Base-by-base conservation (phyloP, 2,888 invertebrate genomes). In the Hydrotaea diabolus region DNA sequence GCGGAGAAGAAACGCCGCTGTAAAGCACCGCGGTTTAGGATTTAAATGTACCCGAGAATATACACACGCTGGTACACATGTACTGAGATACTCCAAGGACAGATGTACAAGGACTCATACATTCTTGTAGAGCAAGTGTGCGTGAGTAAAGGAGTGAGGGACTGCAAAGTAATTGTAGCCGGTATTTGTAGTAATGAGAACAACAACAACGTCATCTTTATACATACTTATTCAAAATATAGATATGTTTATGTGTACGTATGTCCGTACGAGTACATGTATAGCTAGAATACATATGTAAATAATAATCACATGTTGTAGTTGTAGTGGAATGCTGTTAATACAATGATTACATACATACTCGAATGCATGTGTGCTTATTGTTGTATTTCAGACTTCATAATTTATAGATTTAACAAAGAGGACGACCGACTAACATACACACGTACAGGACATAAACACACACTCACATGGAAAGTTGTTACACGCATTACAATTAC, bases 391-490 rank as follows among this genome's bases (percentile, higher is more conserved):
- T 69, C 21, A 66, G 21, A 46, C 46, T 46, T 31, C 21, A 69
- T 69, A 46, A 69, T 69, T 69, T 69, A 69, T 69, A 26, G 46
- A 69, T 69, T 69, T 46, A 3, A 69, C 46, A 23, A 69, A 46
- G n/a, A 17, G 7, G 31, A 19, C n/a, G n/a, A n/a, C 39, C 3
- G 3, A 8, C 39, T 4, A 2, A 49, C 13, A 39, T 11, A 39
- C 39, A 39, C n/a, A 49, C n/a, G 2, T 43, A 49, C 49, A n/a
- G 13, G 49, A 7, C 31, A 31, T 7, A 31, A 31, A 7, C 1
- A 39, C 9, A 39, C 1, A 8, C 1, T 43, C 46, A 23, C 46
- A 23, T 2, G 36, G 17, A 8, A 43, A n/a, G n/a, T n/a, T n/a
- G n/a, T n/a, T 55, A 1, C 17, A 59, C 26, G 15, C 23, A 59